Evolutionary conservation across 2,113 vertebrate genomes (phyloP), one percentile per base, ranked within the genome.

Genomic region (Seriola dumerili): DNA sequence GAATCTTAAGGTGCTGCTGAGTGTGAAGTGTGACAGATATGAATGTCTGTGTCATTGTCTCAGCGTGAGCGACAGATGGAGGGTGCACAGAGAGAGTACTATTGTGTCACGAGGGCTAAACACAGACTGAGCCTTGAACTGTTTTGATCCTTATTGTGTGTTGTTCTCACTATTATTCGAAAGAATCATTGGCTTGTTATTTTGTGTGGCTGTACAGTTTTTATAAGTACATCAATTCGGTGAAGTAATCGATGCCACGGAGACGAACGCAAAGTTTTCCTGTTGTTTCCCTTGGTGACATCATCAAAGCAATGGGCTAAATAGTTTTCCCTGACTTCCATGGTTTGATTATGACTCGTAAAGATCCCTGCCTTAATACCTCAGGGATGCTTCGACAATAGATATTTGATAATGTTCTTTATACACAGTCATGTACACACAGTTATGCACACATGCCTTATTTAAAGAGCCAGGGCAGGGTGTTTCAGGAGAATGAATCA

Each of bases 241-340:
- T 77, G 63, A 74, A 64, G 70, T 38, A 68, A 57, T 72, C 4
- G 16, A 80, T 83, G 80, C 71, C 80, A 70, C 65, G 44, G 75
- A 90, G 82, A 86, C 67, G 52, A 74, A 80, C 76, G 66, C 72
- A 70, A 75, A 67, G 67, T 65, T 79, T 89, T 89, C 90, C 89
- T 90, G 89, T 82, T 81, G 69, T 80, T 91, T 83, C 75, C 72
- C 77, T 84, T 65, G 67, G 85, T 93, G 91, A 92, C 91, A 94
- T 93, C 92, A 91, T 91, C 85, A 88, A 88, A 91, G 86, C 73
- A 72, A 79, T 66, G 69, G 85, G 85, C 57, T 84, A 36, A 80
- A 81, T 78, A 36, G 63, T 80, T 88, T 85, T 88, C 89, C 92
- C 92, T 92, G 91, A 89, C 88, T 88, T 84, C 73, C 50, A 59